Percentiles rank a stretch among this genome's conserved stretches.
Conservation (phyloP, 2,888 invertebrate genomes). For the Pseudococcus longispinus region DNA sequence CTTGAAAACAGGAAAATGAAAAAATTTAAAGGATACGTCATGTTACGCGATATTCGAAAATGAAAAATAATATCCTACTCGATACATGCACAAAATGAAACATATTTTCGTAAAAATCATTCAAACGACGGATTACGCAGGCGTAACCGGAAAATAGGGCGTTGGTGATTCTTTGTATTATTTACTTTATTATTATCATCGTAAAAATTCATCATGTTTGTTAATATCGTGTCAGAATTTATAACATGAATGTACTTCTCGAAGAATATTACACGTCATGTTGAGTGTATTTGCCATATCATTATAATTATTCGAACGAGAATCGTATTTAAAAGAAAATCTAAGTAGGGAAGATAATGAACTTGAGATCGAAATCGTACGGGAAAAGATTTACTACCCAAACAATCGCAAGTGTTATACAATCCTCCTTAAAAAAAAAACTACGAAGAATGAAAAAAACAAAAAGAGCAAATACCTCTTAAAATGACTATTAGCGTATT, state of each 20-base stretch:
- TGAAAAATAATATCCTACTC: background rate
- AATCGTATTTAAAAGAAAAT: background rate
- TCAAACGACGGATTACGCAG: background rate
- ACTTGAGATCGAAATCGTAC: background rate
- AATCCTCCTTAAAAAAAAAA: too few species aligned
- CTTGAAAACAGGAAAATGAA: background rate
- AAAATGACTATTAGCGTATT: too few species aligned
- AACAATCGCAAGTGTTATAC: too few species aligned
- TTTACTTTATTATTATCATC: background rate
- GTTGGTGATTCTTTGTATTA: constrained; percentile 3
- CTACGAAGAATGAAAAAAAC: too few species aligned
- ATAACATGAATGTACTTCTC: background rate
- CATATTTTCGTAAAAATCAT: background rate
- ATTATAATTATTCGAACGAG: background rate
- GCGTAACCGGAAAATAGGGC: constrained; percentile 35
- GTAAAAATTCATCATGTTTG: constrained; percentile 4
- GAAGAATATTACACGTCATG: background rate
- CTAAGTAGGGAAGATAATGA: background rate
- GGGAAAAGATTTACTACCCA: too few species aligned
- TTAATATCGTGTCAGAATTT: background rate
- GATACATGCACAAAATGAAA: background rate
- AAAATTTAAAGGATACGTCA: background rate
- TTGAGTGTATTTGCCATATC: background rate
- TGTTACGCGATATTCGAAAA: background rate
- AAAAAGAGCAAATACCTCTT: too few species aligned